phyloP scores from a whole-genome alignment of 2,797 vertebrate genomes.

The Danio choprae region DNA sequence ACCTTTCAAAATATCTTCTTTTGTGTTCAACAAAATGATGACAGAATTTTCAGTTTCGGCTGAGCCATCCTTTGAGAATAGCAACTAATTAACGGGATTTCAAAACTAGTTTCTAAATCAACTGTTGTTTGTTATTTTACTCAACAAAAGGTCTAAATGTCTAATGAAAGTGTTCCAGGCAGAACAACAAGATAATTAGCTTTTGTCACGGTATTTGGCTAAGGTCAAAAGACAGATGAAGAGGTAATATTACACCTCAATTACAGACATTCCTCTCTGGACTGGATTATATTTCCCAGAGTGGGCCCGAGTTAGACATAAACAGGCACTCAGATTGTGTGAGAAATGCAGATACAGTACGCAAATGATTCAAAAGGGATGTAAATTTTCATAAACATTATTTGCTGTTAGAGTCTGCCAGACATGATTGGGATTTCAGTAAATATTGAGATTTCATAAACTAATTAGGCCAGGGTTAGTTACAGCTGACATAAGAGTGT shows the following conservation, averaged over 20 bases:
- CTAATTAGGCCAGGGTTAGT: neutral
- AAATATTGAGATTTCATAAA: neutral
- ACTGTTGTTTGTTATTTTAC: constrained; percentile 12
- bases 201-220: neutral
- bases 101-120: neutral
- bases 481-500: neutral
- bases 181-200: neutral
- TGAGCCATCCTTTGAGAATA: too few species aligned
- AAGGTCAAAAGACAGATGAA: constrained; percentile 8
- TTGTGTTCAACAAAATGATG: too few species aligned
- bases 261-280: neutral
- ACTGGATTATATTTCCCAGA: neutral
- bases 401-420: neutral
- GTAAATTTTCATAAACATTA: neutral
- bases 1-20: too few species aligned
- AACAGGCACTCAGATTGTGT: neutral
- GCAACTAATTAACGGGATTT: too few species aligned
- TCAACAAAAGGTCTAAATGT: neutral
- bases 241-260: neutral
- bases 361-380: neutral
- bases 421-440: neutral
- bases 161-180: neutral
- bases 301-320: neutral
- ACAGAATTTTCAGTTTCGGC: too few species aligned
- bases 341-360: neutral